Evolutionary conservation across 2,113 vertebrate species (phyloP), one percentile per base, ranked within the genome.

Genomic region (Aspiorhynchus laticeps): DNA sequence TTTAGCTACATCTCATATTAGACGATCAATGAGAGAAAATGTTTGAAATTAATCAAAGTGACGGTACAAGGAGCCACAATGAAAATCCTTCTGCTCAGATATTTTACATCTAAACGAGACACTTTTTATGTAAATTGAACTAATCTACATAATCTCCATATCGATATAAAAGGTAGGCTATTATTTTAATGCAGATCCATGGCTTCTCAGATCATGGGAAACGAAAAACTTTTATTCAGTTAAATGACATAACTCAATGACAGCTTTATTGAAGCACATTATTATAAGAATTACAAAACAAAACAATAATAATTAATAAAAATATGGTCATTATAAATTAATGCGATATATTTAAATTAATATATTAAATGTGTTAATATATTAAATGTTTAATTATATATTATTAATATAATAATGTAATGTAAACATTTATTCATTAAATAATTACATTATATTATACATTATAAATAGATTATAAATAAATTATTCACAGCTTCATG

Each of bases 131-230:
- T 43, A 76, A 87, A 86, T 82, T 12, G 8, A 28, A 53, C 53
- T 73, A 75, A 87, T 86, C 67, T 86, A 28, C 78, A 86, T 81
- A 81, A 86, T 86, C 80, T 86, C 67, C 51, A 81, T 61, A 59
- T 81, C 38, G 2, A 82, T 67, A 31, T 53, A 53, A 78, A 82
- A 43, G 59, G 33, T 36, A 38, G 38, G 38, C 38, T 48, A 21
- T 28, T 82, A 61, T 43, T 80, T 63, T n/a, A 17, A 61, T 80
- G 56, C 21, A 63, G 56, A 80, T 80, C 2, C n/a, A 36, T 61
- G 31, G 51, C 21, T 6, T 80, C 15, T 51, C n/a, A 43, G n/a
- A 67, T 82, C n/a, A 78, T 53, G 76, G n/a, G 15, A 78, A 77
- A 38, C 21, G n/a, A 17, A 7, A 80, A 61, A 61, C 21, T 36